These are phyloP conservation scores for Sminthurinus aureus DNA, from an alignment of 2,888 invertebrate species.

Conservation along the genomic window DNA sequence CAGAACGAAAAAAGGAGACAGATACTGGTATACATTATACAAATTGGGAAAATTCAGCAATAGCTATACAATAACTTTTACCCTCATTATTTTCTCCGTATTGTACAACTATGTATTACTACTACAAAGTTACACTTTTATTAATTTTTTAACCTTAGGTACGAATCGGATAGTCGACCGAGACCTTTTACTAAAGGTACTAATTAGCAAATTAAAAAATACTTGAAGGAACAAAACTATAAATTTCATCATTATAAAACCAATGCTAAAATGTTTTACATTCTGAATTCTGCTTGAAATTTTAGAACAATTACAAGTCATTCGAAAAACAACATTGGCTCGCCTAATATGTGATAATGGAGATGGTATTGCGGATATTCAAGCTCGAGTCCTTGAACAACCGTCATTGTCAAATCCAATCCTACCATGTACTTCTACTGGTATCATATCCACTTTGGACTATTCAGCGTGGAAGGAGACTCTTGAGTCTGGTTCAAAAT, in stretches of 20 bases:
- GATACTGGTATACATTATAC: constrained; percentile 79
- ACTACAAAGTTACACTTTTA: too few species aligned
- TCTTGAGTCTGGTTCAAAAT: constrained; percentile 4
- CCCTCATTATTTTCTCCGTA: too few species aligned
- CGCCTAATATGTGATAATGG: constrained; percentile 67
- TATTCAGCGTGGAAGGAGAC: constrained; percentile 20
- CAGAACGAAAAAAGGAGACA: constrained; percentile 82
- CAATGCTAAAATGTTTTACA: constrained; percentile 66
- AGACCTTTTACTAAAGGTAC: constrained; percentile 72
- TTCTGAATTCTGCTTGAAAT: background rate
- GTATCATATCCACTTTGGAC: constrained; percentile 17
- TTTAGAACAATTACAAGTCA: constrained; percentile 78
- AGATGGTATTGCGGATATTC: constrained; percentile 65
- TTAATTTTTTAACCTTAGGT: constrained; percentile 62
- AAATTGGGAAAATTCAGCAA: too few species aligned
- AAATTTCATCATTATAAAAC: background rate
- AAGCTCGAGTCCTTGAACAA: constrained; percentile 63
- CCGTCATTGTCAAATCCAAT: constrained; percentile 30
- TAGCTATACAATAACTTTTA: too few species aligned
- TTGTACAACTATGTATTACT: too few species aligned
- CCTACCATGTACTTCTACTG: constrained; percentile 10
- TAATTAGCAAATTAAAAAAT: background rate
- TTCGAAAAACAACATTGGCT: constrained; percentile 69
- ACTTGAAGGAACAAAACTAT: background rate
- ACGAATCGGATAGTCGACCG: constrained; percentile 89